Percentiles rank a stretch among this genome's conserved stretches.
These are phyloP conservation scores for Petrocephalus schoutedeni DNA, from an alignment of 2,797 vertebrate species.

Conservation along the genomic window DNA sequence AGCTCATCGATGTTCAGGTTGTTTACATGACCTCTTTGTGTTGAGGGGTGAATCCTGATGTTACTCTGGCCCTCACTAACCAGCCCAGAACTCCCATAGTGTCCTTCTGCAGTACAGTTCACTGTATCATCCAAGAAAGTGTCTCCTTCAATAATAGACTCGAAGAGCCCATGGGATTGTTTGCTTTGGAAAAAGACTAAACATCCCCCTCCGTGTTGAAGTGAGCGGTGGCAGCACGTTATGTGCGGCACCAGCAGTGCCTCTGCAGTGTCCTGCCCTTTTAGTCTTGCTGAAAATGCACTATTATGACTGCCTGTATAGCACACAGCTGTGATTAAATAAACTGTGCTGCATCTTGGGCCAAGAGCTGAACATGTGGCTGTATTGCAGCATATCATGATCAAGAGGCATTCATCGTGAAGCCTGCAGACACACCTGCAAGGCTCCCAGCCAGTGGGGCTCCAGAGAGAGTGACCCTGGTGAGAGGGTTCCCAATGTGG, in stretches of 20 bases:
- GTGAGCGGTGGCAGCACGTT: conserved; percentile 30
- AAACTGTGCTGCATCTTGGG: neutral
- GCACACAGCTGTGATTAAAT: conserved; percentile 18
- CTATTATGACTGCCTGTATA: conserved; percentile 32
- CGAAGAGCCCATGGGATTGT: conserved; percentile 22
- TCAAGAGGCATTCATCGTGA: neutral
- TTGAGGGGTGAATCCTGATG: conserved; percentile 14
- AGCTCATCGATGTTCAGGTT: neutral
- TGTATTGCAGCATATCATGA: neutral
- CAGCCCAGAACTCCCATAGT: conserved; percentile 32
- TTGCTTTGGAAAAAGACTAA: conserved; percentile 32
- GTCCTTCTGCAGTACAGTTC: conserved; percentile 41
- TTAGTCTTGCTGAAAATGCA: conserved; percentile 28
- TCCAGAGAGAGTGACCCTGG: neutral
- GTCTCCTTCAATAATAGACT: conserved; percentile 39
- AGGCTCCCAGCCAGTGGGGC: neutral
- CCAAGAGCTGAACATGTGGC: conserved; percentile 9
- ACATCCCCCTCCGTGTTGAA: conserved; percentile 23
- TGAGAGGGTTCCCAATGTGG: neutral
- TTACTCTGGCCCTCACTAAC: conserved; percentile 30
- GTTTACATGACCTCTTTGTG: conserved; percentile 1
- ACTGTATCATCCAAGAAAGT: conserved; percentile 32
- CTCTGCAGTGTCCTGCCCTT: conserved; percentile 28
- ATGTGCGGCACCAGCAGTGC: conserved; percentile 17
- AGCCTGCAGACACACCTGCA: neutral